These are phyloP conservation scores for Psephotus haematonotus DNA, from an alignment of 2,113 vertebrate genomes.

Conservation along the genomic window DNA sequence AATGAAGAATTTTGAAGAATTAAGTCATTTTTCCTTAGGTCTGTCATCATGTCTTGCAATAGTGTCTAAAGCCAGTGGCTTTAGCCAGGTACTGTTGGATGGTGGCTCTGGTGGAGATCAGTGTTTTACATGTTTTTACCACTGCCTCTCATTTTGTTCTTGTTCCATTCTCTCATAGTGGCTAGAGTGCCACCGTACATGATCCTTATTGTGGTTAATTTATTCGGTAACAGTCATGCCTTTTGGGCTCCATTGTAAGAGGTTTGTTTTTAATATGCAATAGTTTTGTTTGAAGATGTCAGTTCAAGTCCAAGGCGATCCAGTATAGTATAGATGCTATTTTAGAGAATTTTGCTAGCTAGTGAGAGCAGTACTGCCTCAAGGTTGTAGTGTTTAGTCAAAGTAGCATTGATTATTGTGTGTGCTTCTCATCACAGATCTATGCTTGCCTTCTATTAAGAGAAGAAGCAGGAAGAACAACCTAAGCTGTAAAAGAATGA, in stretches of 20 bases:
- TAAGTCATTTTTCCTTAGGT: background rate
- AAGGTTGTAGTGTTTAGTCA: background rate
- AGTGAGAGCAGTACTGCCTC: background rate
- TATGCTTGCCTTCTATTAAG: background rate
- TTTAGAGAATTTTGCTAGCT: background rate
- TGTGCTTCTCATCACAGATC: background rate
- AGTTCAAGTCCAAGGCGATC: background rate
- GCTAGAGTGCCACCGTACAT: rapidly evolving
- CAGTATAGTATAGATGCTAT: background rate
- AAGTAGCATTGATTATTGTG: background rate
- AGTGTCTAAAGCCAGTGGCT: background rate
- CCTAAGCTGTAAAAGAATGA: background rate
- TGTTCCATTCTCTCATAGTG: background rate
- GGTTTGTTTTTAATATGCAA: background rate
- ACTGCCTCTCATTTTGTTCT: background rate
- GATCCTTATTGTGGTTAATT: background rate
- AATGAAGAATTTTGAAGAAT: background rate
- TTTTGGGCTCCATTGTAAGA: background rate
- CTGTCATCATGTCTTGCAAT: background rate
- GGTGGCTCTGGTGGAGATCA: background rate
- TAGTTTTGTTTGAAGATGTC: background rate
- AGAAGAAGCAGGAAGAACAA: background rate
- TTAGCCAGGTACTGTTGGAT: background rate
- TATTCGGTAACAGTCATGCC: background rate
- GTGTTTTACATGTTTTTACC: background rate